Evolutionary conservation across 2,113 vertebrate genomes (phyloP).

Genomic region (Reinhardtius hippoglossoides): DNA sequence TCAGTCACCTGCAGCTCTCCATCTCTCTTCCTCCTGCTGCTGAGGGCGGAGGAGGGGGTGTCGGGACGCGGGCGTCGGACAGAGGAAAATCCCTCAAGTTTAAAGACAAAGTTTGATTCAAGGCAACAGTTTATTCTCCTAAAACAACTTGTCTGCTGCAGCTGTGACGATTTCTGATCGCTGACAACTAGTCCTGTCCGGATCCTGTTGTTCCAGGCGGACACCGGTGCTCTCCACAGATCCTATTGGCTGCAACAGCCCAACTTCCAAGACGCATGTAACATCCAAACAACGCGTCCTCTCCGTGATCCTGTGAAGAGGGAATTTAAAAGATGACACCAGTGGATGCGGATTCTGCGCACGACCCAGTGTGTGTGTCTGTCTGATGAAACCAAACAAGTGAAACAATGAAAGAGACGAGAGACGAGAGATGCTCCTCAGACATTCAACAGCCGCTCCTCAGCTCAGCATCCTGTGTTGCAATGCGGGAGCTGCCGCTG

Average conservation of each 20-base stretch:
- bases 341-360: background rate
- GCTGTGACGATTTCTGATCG: slow-evolving; percentile 9
- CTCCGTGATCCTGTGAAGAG: background rate
- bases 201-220: slow-evolving; percentile 29
- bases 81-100: slow-evolving; percentile 42
- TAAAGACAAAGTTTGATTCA: slow-evolving; percentile 63
- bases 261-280: slow-evolving; percentile 57
- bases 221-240: slow-evolving; percentile 7
- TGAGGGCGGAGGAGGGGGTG: slow-evolving; percentile 25
- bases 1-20: slow-evolving; percentile 76
- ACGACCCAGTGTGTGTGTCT: background rate
- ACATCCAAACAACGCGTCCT: background rate
- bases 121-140: slow-evolving; percentile 46
- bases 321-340: background rate
- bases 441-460: slow-evolving; percentile 56
- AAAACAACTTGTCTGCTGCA: background rate
- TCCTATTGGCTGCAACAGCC: slow-evolving; percentile 33
- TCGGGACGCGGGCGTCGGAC: background rate
- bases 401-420: slow-evolving; percentile 1
- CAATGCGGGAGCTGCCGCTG: slow-evolving; percentile 73
- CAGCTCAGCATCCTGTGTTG: slow-evolving; percentile 65
- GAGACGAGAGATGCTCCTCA: slow-evolving; percentile 34
- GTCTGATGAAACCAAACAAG: background rate
- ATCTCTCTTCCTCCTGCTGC: slow-evolving; percentile 53
- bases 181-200: slow-evolving; percentile 4